phyloP scores from a whole-genome alignment of 2,113 vertebrate species.

The Lasiurus borealis region DNA sequence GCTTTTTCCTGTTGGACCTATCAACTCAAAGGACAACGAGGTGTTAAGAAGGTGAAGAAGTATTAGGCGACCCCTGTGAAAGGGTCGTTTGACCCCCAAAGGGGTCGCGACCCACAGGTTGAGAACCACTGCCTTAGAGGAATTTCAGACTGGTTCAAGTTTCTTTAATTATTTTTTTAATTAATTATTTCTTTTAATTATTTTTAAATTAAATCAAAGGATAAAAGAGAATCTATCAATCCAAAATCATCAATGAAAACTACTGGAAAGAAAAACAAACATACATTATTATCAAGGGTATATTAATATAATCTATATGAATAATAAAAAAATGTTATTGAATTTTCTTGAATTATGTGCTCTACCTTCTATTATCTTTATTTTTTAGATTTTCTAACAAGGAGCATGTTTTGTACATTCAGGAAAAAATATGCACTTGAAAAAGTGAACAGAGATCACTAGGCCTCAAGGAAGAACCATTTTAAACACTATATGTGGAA shows the following conservation, averaged over 20 bases:
- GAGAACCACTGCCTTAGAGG: background rate
- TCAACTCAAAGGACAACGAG: background rate
- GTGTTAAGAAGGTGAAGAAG: conserved; percentile 24
- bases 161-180: conserved; percentile 52
- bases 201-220: background rate
- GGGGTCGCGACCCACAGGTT: too few relatives aligned
- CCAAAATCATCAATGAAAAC: conserved; percentile 2
- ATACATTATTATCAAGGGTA: background rate
- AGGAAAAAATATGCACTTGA: background rate
- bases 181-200: too few relatives aligned
- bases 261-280: background rate
- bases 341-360: background rate
- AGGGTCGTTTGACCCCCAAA: too few relatives aligned
- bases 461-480: background rate
- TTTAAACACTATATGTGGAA: background rate
- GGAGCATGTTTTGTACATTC: background rate
- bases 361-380: conserved; percentile 15
- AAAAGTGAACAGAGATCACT: background rate
- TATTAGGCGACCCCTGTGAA: too few relatives aligned
- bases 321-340: background rate
- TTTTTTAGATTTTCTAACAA: conserved; percentile 36
- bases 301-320: background rate
- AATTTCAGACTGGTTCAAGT: conserved; percentile 58
- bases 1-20: background rate
- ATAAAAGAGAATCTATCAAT: background rate